Evolutionary conservation across 1,140 invertebrate genomes (phyloP), one percentile per base, ranked within the genome.

Genomic region (Cherax quadricarinatus): DNA sequence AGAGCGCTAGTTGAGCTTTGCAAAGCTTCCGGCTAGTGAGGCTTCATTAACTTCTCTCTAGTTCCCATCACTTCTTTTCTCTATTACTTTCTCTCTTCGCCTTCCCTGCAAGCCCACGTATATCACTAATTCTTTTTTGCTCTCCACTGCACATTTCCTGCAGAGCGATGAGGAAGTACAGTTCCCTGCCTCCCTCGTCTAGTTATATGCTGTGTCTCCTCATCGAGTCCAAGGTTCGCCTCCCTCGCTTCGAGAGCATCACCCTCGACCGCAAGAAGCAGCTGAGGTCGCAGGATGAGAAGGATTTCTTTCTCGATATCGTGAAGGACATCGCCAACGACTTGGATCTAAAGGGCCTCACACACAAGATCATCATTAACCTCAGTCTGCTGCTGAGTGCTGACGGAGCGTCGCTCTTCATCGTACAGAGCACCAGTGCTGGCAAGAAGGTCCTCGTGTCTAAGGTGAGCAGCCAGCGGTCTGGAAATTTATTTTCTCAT

Each of bases 291-390:
- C 94, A 94, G 78, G 95, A 95, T 70, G 95, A 95, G 89, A 91
- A 95, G 10, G 95, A 95, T 24, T 96, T 96, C 93, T 95, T 96
- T 87, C 94, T 96, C 49, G 94, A 95, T 79, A 95, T 95, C 73
- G 95, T 96, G 4, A 94, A 95, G 78, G 95, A 96, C 92, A 95
- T 96, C 85, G 95, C 95, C 21, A 95, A 95, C 57, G 95, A 96
- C 87, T 94, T 96, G 41, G 95, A 96, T 92, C 94, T 95, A 5
- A 95, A 95, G 93, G 95, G 95, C 10, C 94, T 96, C 57, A 95
- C 95, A 10, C 94, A 95, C 51, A 95, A 96, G 91, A 95, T 95
- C 62, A 95, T 95, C 21, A 95, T 95, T 66, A 96, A 96, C 93
- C 91, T 96, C 79, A 92, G 95, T 30, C 95, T 96, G 30, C 94